Base-by-base conservation (phyloP, 1,140 invertebrate genomes). In the Parapsyche elsis region DNA sequence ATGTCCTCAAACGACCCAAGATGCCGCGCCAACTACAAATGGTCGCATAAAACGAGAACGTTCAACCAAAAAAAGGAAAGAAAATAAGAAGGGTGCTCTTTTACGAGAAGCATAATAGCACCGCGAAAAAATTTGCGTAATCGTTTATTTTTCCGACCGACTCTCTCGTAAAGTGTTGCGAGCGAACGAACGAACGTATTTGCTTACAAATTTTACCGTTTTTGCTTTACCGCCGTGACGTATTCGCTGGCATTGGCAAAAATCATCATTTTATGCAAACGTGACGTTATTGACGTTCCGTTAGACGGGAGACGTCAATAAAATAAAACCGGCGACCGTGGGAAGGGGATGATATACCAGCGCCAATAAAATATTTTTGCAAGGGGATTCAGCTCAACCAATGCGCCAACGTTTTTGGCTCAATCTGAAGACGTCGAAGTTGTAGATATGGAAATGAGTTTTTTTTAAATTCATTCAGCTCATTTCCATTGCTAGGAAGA, bases 251-350 rank as follows among this genome's bases (percentile, higher is more conserved):
- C 73, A 24, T 57, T 75, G 73, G 44, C 49, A 77, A 77, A 77
- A 77, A 77, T 77, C 75, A 77, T 77, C 59, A 26, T 64, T 77
- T 77, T 77, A 77, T 77, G 75, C 75, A 77, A 77, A 77, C 75
- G 49, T 30, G 75, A 59, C 75, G 24, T 77, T 77, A 77, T 77
- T 77, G 75, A 77, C 75, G 53, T 77, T 59, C 26, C 44, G 57
- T 24, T 76, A 23, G 75, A 77, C 57, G 10, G 16, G 49, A 67
- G 23, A 38, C 53, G 53, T 16, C 71, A 46, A 23, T 73, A 73
- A 73, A 73, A 73, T 73, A 46, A 46, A 73, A 67, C 49, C 49
- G 49, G 16, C 49, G 12, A 4, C 12, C 49, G 49, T 12, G 10
- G 24, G 9, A 24, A 23, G 64, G 64, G 64, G 64, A 67, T 30